Conservation (phyloP, 2,113 vertebrate species). For the Anarhynchus alexandrinus region DNA sequence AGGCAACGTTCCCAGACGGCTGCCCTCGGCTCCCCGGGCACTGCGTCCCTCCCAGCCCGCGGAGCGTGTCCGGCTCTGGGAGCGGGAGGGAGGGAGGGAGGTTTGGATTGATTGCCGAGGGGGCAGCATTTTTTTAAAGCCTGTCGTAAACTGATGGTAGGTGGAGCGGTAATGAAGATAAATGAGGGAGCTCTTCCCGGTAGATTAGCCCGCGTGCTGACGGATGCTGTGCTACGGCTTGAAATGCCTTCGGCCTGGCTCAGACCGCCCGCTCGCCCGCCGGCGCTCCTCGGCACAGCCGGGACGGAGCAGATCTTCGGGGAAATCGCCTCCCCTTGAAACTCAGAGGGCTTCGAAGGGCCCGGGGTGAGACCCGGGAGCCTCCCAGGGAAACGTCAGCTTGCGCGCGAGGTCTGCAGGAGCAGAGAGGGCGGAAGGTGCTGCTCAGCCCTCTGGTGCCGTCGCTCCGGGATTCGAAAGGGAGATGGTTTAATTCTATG, state of each 20-base stretch:
- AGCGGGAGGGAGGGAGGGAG: neutral
- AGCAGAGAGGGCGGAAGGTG: neutral
- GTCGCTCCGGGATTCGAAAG: fast-evolving
- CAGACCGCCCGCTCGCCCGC: conserved; percentile 9
- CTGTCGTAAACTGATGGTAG: conserved; percentile 5
- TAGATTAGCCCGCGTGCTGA: neutral
- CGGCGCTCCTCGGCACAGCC: neutral
- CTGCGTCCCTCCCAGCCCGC: neutral
- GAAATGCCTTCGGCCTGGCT: neutral
- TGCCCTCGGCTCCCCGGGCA: neutral
- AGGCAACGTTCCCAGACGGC: neutral
- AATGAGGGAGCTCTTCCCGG: conserved; percentile 8
- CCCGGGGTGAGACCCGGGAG: neutral
- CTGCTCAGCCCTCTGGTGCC: neutral
- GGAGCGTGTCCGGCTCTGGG: neutral
- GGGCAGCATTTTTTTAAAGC: neutral
- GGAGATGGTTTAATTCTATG: neutral
- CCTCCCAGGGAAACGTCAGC: neutral
- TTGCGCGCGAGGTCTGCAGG: neutral
- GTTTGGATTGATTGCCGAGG: neutral
- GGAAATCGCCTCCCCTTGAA: neutral
- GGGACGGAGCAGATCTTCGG: neutral
- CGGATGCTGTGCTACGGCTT: neutral
- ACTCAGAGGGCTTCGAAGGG: neutral
- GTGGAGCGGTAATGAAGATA: conserved; percentile 58